Evolutionary conservation across 2,888 invertebrate genomes (phyloP), one percentile per base, ranked within the genome.

Genomic region (Macrosoma leucophasiata): DNA sequence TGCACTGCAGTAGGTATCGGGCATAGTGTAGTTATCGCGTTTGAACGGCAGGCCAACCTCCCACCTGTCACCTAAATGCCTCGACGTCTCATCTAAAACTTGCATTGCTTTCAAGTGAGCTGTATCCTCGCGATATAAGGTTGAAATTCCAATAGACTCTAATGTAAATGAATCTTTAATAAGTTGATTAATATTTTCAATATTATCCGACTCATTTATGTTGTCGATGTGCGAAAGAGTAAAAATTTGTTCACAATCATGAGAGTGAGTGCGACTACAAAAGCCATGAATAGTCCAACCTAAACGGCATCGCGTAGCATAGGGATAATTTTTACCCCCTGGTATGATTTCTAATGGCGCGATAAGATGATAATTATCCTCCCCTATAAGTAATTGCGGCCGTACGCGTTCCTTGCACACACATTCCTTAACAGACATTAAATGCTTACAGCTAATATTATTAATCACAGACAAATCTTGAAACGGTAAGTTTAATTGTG

Each of bases 1-100:
- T 14, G 41, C 43, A 15, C 36, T 29, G 9, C 23, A 18, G 23
- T 39, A 44, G n/a, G 28, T 29, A 21, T 42, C 35, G 2, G 43
- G 43, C 34, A 45, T 21, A 13, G 22, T 10, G 27, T 40, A 34
- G 2, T 35, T 8, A 15, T 48, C 42, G 13, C 19, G 34, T 17
- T 19, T 23, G 12, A 23, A 23, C 8, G 23, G 23, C 13, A 23
- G n/a, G 13, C 23, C 13, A 8, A 23, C 23, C 23, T 23, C 23
- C 23, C 23, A 23, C 23, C 23, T 23, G 5, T 23, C 23, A 13
- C 13, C 23, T n/a, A 11, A 28, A 25, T 4, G 15, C 13, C 25
- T 33, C 20, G 13, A 21, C 8, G 9, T 37, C 15, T 15, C 23
- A 23, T 23, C 23, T n/a, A n/a, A n/a, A n/a, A n/a, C n/a, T n/a